Percentiles rank a stretch among this genome's conserved stretches.
phyloP scores from a whole-genome alignment of 92 coral and sea anemone genomes.

The Zoanthus gigantus region DNA sequence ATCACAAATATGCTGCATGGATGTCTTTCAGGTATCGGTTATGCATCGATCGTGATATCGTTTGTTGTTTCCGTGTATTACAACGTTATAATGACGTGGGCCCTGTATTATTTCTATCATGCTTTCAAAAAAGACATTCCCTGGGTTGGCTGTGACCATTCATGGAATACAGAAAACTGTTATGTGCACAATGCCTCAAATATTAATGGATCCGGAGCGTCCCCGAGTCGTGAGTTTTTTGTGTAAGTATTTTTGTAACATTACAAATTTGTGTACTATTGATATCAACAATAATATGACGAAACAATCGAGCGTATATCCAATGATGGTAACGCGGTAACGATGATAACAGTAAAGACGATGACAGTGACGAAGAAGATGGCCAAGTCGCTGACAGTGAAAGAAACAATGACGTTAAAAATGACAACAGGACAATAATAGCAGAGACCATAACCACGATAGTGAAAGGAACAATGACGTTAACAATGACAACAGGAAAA shows the following conservation, averaged over 20 bases:
- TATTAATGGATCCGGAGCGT: conserved; percentile 73
- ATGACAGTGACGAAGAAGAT: neutral
- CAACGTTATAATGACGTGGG: conserved; percentile 95
- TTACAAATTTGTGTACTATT: neutral
- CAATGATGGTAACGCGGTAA: neutral
- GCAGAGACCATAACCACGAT: neutral
- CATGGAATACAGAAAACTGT: conserved; percentile 84
- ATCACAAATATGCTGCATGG: neutral
- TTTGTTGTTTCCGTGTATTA: conserved; percentile 92
- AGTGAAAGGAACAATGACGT: neutral
- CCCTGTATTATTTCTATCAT: conserved; percentile 77
- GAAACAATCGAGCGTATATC: too few species aligned
- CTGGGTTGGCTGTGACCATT: conserved; percentile 90
- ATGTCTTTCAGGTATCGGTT: conserved; percentile 77
- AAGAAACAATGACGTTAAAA: neutral
- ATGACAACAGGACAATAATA: neutral
- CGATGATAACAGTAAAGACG: neutral
- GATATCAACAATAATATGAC: too few species aligned
- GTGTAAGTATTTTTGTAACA: conserved; percentile 67
- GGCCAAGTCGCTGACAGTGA: neutral
- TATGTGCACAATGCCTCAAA: conserved; percentile 66
- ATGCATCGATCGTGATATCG: conserved; percentile 80
- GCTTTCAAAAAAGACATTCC: conserved; percentile 84
- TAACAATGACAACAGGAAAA: neutral
- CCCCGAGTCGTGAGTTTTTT: conserved; percentile 83